Conservation (phyloP, 2,888 invertebrate genomes). For the Empis stercorea region DNA sequence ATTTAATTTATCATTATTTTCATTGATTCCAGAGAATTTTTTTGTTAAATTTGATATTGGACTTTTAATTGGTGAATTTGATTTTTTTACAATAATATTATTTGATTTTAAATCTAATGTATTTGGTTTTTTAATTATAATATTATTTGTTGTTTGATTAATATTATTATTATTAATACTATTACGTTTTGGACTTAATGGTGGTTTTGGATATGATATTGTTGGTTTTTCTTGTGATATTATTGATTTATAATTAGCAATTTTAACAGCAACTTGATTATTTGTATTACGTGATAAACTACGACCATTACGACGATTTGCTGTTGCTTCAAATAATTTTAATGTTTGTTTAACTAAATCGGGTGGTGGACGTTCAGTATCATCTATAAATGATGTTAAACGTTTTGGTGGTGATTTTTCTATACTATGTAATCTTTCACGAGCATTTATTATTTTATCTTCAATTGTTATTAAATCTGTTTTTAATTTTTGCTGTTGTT, state of each 20-base stretch:
- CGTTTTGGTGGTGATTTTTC: slow-evolving; percentile 40
- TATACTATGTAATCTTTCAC: slow-evolving; percentile 35
- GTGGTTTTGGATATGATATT: slow-evolving; percentile 38
- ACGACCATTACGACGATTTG: slow-evolving; percentile 41
- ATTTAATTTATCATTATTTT: too few relatives aligned
- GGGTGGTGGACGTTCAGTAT: slow-evolving; percentile 71
- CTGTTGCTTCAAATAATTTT: slow-evolving; percentile 65
- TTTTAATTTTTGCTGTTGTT: neutral
- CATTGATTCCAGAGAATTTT: slow-evolving; percentile 6
- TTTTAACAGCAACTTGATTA: slow-evolving; percentile 49
- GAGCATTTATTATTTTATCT: slow-evolving; percentile 35
- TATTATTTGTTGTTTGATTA: slow-evolving; percentile 12
- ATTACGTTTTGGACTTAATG: slow-evolving; percentile 21
- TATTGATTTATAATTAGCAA: slow-evolving; percentile 49
- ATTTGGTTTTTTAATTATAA: slow-evolving; percentile 16
- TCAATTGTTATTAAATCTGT: slow-evolving; percentile 29
- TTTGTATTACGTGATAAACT: slow-evolving; percentile 30
- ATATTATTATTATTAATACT: slow-evolving; percentile 10
- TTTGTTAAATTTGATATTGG: slow-evolving; percentile 11
- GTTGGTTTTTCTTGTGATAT: slow-evolving; percentile 46
- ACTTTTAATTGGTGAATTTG: slow-evolving; percentile 12
- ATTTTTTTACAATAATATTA: slow-evolving; percentile 7
- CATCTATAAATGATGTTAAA: slow-evolving; percentile 50
- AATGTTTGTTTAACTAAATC: slow-evolving; percentile 80
- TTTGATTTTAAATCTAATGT: slow-evolving; percentile 14